Evolutionary conservation across 2,113 vertebrate species (phyloP), one percentile per base, ranked within the genome.

Genomic region (Apteryx mantelli): DNA sequence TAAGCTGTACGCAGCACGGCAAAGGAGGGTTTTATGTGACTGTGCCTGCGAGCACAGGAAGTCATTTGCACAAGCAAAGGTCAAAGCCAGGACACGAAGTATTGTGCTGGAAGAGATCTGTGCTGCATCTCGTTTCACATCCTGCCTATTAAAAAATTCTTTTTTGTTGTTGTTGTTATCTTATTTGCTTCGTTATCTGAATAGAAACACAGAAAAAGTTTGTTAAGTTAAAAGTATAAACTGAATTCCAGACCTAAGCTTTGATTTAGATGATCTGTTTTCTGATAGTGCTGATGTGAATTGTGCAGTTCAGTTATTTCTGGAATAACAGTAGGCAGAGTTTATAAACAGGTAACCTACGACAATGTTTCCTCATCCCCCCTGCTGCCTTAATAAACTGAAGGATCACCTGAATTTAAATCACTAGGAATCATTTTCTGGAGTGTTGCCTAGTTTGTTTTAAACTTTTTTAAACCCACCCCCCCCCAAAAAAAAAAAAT

Each of bases 391-490:
- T 83, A 70, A 92, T 91, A 95, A 94, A 90, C 88, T 90, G 92
- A 83, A 86, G 73, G 96, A 92, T 94, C 90, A 68, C 88, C 96
- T 96, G 95, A 94, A 97, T 90, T 96, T 95, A 96, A 96, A 96
- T 71, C 76, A 83, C 66, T 40, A 56, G 76, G 88, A 93, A 96
- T 53, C 60, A 78, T 84, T 97, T 96, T 90, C 95, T 97, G 96
- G 50, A 95, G 73, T 8, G 28, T 17, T 93, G 82, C 96, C 92
- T 70, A 83, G 68, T 86, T 94, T 93, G 93, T 88, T 93, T 93
- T 4, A 95, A 70, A 46, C 20, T 25, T 80, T 82, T 65, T 80
- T 8, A 48, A 38, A 36, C 36, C 36, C 36, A 82, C 8, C 18
- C 64, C 55, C 32, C 36, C 36, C 36, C 7, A 38, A 38, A 88